Evolutionary conservation across 30 jellyfish, hydroid and myxozoan genomes (phyloP).

Genomic region (Morbakka virulenta): DNA sequence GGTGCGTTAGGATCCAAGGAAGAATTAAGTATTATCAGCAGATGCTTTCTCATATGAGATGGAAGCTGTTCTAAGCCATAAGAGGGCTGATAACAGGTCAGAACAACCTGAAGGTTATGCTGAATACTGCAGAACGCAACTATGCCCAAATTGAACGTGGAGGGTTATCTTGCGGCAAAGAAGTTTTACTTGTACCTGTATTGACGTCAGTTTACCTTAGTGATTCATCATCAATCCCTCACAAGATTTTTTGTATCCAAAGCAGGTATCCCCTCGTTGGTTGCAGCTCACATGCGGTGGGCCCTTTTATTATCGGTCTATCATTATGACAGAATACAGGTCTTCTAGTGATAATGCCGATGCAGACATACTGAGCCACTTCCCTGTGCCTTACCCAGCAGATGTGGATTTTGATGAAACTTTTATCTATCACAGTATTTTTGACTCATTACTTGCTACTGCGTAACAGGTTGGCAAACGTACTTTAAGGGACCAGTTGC

Average conservation of each 20-base stretch:
- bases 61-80: constrained; percentile 76
- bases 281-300: constrained; percentile 69
- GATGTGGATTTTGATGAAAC: neutral
- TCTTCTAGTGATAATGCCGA: constrained; percentile 1
- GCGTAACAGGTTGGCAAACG: neutral
- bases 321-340: neutral
- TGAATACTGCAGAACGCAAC: constrained; percentile 38
- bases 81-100: constrained; percentile 28
- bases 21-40: constrained; percentile 12
- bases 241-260: constrained; percentile 22
- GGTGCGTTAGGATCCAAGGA: constrained; percentile 64
- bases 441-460: neutral
- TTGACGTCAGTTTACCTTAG: constrained; percentile 63
- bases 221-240: constrained; percentile 61
- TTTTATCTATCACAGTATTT: neutral
- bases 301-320: constrained; percentile 31
- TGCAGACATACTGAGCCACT: constrained; percentile 30
- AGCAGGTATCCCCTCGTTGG: constrained; percentile 56
- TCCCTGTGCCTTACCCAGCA: neutral
- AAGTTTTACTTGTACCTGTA: constrained; percentile 65
- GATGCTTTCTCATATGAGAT: constrained; percentile 51
- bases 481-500: neutral
- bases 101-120: constrained; percentile 72
- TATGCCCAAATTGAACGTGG: constrained; percentile 67
- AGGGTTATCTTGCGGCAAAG: constrained; percentile 58